Conservation (phyloP, 2,797 vertebrate species). For the Euphonia xanthogaster region DNA sequence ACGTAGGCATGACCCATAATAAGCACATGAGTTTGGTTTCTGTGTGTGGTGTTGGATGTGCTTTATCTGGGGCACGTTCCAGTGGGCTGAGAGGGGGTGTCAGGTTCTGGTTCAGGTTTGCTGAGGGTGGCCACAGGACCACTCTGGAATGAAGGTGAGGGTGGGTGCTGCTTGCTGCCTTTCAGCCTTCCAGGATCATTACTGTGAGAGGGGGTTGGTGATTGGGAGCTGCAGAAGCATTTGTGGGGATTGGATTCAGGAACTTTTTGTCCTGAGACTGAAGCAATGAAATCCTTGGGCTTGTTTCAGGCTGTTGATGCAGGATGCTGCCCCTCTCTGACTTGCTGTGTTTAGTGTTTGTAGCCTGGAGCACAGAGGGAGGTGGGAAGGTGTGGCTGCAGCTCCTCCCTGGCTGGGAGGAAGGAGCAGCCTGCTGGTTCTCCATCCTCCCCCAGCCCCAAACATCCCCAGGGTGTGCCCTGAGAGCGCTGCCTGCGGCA, state of each 20-base stretch:
- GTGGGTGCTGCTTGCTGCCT: not conserved
- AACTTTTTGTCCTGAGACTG: not conserved
- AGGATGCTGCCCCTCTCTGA: not conserved
- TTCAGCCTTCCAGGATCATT: not conserved
- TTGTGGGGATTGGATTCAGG: not conserved
- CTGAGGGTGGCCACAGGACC: not conserved
- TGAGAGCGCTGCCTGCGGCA: accelerated
- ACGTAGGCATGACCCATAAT: not conserved
- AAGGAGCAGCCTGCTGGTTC: accelerated
- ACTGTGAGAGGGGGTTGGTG: accelerated
- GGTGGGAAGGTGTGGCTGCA: not conserved
- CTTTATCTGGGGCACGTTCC: not conserved
- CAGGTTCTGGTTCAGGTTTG: not conserved
- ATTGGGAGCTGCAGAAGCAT: accelerated
- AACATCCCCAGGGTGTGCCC: accelerated
- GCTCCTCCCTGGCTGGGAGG: not conserved
- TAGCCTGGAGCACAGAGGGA: accelerated
- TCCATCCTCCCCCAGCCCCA: not conserved
- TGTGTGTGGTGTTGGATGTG: not conserved
- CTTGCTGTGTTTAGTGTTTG: accelerated
- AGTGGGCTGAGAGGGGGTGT: not conserved
- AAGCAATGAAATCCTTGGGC: not conserved
- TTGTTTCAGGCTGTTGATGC: not conserved
- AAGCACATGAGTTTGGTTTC: accelerated
- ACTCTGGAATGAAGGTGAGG: not conserved